Evolutionary conservation across 2,888 invertebrate species (phyloP).

Genomic region (Mimas tiliae): DNA sequence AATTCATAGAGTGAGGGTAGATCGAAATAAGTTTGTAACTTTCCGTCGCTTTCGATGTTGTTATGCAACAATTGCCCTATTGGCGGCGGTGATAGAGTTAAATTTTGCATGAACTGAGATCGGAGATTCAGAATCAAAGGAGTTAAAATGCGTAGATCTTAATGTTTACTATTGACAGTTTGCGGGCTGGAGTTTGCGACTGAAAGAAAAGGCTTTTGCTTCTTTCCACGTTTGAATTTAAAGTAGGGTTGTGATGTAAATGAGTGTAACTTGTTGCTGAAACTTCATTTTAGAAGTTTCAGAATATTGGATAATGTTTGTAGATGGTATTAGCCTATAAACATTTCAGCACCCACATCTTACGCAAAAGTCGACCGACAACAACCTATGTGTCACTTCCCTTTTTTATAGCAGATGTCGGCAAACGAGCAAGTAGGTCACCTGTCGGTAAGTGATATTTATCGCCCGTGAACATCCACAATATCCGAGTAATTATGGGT

Average conservation of each 20-base stretch:
- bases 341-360: neutral
- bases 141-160: constrained; percentile 59
- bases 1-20: constrained; percentile 78
- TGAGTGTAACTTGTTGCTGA: constrained; percentile 24
- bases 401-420: no score
- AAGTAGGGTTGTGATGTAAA: constrained; percentile 22
- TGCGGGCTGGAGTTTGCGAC: constrained; percentile 27
- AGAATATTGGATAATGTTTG: neutral
- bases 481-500: no score
- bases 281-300: constrained; percentile 18
- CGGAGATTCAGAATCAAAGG: constrained; percentile 58
- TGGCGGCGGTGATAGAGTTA: constrained; percentile 41
- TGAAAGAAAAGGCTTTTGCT: constrained; percentile 26
- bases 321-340: constrained; percentile 2
- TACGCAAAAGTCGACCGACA: neutral
- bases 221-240: constrained; percentile 28
- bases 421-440: no score
- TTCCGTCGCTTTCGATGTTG: constrained; percentile 21
- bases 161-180: constrained; percentile 53
- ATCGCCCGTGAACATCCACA: no score
- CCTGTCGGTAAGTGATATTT: no score
- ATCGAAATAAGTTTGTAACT: constrained; percentile 58
- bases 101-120: constrained; percentile 47
- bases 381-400: no score
- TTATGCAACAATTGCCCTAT: constrained; percentile 19